Evolutionary conservation across 2,797 vertebrate species (phyloP).

Genomic region (Micropoecilia bifurca): DNA sequence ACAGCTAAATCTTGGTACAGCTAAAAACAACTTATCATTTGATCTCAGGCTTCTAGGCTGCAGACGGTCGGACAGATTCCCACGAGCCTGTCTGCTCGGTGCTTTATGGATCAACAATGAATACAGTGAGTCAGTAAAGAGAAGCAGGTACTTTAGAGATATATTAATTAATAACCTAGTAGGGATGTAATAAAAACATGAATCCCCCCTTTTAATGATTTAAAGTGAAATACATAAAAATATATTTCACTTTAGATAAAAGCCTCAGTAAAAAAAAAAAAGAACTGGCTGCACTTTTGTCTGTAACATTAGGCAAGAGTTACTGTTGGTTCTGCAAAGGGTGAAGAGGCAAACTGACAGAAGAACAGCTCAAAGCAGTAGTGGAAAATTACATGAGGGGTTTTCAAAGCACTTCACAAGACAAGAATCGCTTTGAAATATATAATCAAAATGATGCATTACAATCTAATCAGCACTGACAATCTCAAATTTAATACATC

Average conservation of each 20-base stretch:
- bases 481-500: background rate
- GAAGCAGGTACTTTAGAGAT: too few relatives aligned
- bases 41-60: background rate
- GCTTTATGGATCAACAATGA: background rate
- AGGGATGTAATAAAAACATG: background rate
- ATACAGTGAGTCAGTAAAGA: background rate
- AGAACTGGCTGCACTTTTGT: background rate
- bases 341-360: background rate
- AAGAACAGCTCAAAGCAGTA: background rate
- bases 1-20: background rate
- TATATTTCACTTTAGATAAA: background rate
- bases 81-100: background rate
- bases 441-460: background rate
- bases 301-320: background rate
- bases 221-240: background rate
- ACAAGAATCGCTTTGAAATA: background rate
- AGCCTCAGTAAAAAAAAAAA: background rate
- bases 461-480: background rate
- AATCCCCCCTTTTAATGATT: background rate
- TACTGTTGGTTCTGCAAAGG: background rate
- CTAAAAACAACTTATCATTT: background rate
- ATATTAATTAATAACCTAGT: too few relatives aligned
- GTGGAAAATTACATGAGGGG: background rate
- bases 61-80: background rate
- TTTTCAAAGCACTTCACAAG: background rate